These are phyloP conservation scores for Glaucomys volans DNA, from an alignment of 2,113 vertebrate species.

Conservation along the genomic window DNA sequence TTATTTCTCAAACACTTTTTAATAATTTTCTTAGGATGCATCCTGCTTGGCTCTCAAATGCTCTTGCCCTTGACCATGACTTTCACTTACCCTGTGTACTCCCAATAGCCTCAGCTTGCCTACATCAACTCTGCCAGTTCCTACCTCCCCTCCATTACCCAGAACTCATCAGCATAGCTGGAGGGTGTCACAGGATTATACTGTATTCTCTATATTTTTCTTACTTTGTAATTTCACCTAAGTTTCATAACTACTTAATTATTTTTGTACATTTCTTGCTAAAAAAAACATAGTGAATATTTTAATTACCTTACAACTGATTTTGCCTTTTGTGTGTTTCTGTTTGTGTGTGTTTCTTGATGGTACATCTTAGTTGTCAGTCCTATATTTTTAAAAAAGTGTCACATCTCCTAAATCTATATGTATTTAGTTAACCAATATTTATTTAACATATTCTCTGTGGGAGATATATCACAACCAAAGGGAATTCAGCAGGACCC, in stretches of 20 bases:
- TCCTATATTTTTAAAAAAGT: background rate
- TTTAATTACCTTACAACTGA: background rate
- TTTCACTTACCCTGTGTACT: background rate
- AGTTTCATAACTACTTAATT: background rate
- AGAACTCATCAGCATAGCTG: background rate
- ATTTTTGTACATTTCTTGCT: background rate
- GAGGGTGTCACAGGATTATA: background rate
- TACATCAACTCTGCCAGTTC: fast-evolving
- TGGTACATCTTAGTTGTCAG: background rate
- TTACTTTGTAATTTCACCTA: background rate
- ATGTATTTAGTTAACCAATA: background rate
- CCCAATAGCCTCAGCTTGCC: background rate
- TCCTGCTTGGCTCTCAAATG: background rate
- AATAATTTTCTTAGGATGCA: background rate
- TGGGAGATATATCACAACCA: background rate
- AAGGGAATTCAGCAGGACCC: background rate
- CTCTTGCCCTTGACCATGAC: background rate
- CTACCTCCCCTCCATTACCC: background rate
- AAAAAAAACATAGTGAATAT: background rate
- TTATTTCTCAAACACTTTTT: constrained; percentile 2
- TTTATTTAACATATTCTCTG: background rate
- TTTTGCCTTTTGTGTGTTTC: background rate
- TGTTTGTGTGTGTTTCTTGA: background rate
- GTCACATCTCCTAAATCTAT: background rate
- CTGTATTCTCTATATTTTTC: background rate